A percentile compares a stretch with the other conserved stretches of the same genome.
These are phyloP conservation scores for Beaufortia kweichowensis DNA, from an alignment of 2,113 vertebrate genomes.

Conservation along the genomic window DNA sequence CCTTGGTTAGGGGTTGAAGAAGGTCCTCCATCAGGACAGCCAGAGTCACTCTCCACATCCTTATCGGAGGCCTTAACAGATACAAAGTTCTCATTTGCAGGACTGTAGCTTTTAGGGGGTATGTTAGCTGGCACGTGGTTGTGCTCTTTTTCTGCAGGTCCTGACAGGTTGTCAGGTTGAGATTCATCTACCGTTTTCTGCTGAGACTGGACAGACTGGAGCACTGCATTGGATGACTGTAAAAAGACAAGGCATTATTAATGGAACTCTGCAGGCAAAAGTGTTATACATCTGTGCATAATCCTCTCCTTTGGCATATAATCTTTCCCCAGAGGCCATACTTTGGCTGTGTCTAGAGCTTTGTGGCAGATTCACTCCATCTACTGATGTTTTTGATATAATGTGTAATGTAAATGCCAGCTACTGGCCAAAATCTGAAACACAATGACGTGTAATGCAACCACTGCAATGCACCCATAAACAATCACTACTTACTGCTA, in stretches of 20 bases:
- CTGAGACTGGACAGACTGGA: slow-evolving; percentile 57
- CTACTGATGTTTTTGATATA: not conserved
- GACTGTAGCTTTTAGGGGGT: slow-evolving; percentile 22
- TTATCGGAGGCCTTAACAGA: slow-evolving; percentile 56
- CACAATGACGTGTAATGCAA: not conserved
- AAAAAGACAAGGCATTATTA: slow-evolving; percentile 20
- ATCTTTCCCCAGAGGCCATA: too few relatives aligned
- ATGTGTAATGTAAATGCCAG: not conserved
- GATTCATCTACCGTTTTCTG: slow-evolving; percentile 53
- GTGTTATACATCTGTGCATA: not conserved
- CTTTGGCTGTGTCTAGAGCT: not conserved
- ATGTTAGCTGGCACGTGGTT: slow-evolving; percentile 13
- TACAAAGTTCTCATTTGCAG: slow-evolving; percentile 40
- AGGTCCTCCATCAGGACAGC: slow-evolving; percentile 66
- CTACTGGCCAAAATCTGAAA: not conserved
- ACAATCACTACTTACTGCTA: not conserved
- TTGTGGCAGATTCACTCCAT: not conserved
- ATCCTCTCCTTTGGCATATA: not conserved
- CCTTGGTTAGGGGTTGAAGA: slow-evolving; percentile 69
- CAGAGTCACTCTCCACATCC: slow-evolving; percentile 74
- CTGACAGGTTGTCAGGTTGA: slow-evolving; percentile 12
- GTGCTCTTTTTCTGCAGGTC: slow-evolving; percentile 30
- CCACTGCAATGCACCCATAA: slow-evolving; percentile 16
- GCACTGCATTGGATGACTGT: slow-evolving; percentile 63
- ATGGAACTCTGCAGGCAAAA: slow-evolving; percentile 5